Evolutionary conservation across 1,140 invertebrate genomes (phyloP).

Genomic region (Zaprionus davidi): DNA sequence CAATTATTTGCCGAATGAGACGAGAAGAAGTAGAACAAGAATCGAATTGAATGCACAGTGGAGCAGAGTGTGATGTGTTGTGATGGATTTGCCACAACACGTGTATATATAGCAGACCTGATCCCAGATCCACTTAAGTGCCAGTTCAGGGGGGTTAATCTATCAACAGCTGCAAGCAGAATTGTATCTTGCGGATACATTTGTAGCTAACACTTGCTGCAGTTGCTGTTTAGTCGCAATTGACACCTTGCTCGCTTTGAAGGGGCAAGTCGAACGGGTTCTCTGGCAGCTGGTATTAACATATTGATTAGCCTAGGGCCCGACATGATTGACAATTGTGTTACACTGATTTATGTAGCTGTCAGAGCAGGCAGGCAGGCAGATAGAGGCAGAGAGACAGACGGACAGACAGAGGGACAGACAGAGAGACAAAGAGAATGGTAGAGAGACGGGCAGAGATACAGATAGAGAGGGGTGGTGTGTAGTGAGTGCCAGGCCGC

Average conservation of each 20-base stretch:
- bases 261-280: constrained; percentile 44
- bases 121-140: neutral
- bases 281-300: constrained; percentile 50
- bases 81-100: neutral
- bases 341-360: constrained; percentile 76
- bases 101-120: no score
- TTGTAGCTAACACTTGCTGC: constrained; percentile 21
- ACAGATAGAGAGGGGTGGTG: neutral
- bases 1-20: constrained; percentile 23
- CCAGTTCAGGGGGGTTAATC: constrained; percentile 12
- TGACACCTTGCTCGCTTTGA: constrained; percentile 4
- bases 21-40: constrained; percentile 12
- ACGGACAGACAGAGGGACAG: neutral
- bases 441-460: constrained; percentile 36
- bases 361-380: constrained; percentile 51
- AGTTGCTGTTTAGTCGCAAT: constrained; percentile 13
- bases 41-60: constrained; percentile 20
- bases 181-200: constrained; percentile 38
- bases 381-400: constrained; percentile 8
- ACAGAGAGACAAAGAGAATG: constrained; percentile 1
- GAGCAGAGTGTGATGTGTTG: neutral
- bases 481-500: constrained; percentile 14
- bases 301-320: constrained; percentile 79
- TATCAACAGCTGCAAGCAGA: constrained; percentile 18
- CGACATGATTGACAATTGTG: constrained; percentile 78